Percentiles rank a stretch among this genome's conserved stretches.
phyloP scores from a whole-genome alignment of 2,888 invertebrate species.

The Ennomos fuscantarius region DNA sequence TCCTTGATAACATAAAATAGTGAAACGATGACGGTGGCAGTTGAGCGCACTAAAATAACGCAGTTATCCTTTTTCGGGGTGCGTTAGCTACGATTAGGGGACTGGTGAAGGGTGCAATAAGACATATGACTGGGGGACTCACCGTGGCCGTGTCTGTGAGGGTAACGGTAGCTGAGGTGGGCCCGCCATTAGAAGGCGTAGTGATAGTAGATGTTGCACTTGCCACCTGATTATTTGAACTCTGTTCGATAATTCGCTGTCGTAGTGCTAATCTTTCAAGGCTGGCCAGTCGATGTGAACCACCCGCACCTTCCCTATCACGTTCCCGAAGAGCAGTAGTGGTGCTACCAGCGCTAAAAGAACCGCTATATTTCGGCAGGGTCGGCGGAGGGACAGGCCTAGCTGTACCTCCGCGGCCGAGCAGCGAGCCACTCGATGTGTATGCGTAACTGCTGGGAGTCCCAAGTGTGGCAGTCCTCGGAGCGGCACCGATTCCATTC shows the following conservation, averaged over 20 bases:
- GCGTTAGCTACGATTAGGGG: conserved; percentile 75
- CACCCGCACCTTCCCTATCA: conserved; percentile 88
- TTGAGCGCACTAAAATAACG: conserved; percentile 68
- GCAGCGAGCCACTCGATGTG: conserved; percentile 86
- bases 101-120: conserved; percentile 73
- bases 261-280: conserved; percentile 92
- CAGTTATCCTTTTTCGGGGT: conserved; percentile 72
- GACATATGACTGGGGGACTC: conserved; percentile 78
- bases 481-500: conserved; percentile 77
- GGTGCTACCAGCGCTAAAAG: conserved; percentile 90
- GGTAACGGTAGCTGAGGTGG: conserved; percentile 80
- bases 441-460: conserved; percentile 87
- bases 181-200: conserved; percentile 68
- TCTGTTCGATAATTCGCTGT: conserved; percentile 92
- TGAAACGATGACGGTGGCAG: conserved; percentile 37
- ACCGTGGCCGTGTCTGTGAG: conserved; percentile 83
- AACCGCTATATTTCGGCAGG: conserved; percentile 91
- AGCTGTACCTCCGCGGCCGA: conserved; percentile 86
- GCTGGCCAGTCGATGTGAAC: conserved; percentile 92
- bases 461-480: conserved; percentile 79
- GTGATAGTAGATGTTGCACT: conserved; percentile 49
- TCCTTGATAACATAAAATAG: conserved; percentile 24
- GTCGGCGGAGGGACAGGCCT: conserved; percentile 92
- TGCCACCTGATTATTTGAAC: conserved; percentile 80
- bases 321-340: conserved; percentile 87